phyloP scores from a whole-genome alignment of 1,140 invertebrate genomes.

The Drosophila sechellia region DNA sequence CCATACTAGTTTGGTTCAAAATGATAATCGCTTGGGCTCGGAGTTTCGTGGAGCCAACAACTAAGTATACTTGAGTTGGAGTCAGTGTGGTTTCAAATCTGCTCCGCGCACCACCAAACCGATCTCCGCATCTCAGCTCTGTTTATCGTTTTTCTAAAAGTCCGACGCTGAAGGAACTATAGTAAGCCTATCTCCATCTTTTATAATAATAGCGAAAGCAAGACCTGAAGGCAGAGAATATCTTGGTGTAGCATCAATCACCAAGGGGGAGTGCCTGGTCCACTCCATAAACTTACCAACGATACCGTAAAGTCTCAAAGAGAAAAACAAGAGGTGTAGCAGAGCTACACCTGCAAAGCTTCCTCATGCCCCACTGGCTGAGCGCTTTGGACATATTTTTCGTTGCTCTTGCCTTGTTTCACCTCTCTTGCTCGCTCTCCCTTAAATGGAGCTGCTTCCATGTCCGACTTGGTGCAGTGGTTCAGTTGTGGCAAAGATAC shows the following conservation, averaged over 20 bases:
- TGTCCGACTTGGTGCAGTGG: conserved; percentile 7
- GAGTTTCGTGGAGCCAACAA: conserved; percentile 36
- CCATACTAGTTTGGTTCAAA: conserved; percentile 30
- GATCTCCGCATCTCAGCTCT: conserved; percentile 8
- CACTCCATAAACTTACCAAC: conserved; percentile 43
- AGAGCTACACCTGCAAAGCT: not conserved
- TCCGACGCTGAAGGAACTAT: conserved; percentile 28
- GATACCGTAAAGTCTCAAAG: conserved; percentile 50
- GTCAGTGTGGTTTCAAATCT: conserved; percentile 36
- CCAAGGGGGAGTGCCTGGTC: conserved; percentile 11
- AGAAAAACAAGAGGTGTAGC: conserved; percentile 27
- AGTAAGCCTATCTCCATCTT: conserved; percentile 28
- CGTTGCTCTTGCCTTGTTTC: conserved; percentile 16
- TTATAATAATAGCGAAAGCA: conserved; percentile 47
- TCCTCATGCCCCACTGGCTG: conserved; percentile 16
- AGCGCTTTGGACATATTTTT: conserved; percentile 13
- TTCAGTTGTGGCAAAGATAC: conserved; percentile 40
- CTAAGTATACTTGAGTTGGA: conserved; percentile 30
- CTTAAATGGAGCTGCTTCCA: conserved; percentile 19
- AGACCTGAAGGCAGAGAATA: conserved; percentile 25
- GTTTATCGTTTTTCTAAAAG: conserved; percentile 18
- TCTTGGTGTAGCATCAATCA: conserved; percentile 29
- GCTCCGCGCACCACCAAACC: conserved; percentile 17
- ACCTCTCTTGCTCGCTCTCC: conserved; percentile 1
- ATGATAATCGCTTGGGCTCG: conserved; percentile 44